A percentile compares a stretch with the other conserved stretches of the same genome.
Conservation (phyloP, 2,888 invertebrate species). For the Pseudococcus viburni region DNA sequence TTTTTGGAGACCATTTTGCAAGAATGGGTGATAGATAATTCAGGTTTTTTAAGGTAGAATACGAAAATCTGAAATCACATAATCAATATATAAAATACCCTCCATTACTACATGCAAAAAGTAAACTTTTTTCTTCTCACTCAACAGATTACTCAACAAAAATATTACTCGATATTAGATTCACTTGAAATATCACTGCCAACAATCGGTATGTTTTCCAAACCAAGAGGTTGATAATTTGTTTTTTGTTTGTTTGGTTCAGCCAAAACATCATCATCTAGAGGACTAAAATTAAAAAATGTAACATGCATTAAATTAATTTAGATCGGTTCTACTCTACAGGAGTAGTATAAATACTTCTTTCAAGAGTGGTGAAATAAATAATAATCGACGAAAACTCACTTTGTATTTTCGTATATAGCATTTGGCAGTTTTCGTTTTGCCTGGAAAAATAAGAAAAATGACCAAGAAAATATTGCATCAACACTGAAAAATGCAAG, state of each 20-base stretch:
- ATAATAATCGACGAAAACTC: not conserved
- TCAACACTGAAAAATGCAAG: not conserved
- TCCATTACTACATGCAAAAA: too few species aligned
- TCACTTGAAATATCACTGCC: not conserved
- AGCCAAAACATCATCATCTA: not conserved
- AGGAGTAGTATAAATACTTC: too few species aligned
- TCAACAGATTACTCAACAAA: not conserved
- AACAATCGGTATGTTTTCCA: not conserved
- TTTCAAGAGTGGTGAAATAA: not conserved
- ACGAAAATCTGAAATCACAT: constrained; percentile 19
- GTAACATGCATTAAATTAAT: too few species aligned
- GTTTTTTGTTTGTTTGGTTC: not conserved
- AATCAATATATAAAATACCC: not conserved
- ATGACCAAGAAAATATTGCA: not conserved
- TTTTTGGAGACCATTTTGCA: constrained; percentile 41
- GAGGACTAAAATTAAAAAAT: not conserved
- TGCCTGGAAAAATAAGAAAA: not conserved
- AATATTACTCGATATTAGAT: not conserved
- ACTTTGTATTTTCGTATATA: not conserved
- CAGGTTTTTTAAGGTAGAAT: constrained; percentile 1
- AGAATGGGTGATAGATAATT: not conserved
- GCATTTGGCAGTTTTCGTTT: not conserved
- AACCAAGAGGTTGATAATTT: not conserved
- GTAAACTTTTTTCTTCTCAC: too few species aligned
- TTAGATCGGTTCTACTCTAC: too few species aligned